Base-by-base conservation (phyloP, 2,113 vertebrate genomes). In the Cephalopterus ornatus region DNA sequence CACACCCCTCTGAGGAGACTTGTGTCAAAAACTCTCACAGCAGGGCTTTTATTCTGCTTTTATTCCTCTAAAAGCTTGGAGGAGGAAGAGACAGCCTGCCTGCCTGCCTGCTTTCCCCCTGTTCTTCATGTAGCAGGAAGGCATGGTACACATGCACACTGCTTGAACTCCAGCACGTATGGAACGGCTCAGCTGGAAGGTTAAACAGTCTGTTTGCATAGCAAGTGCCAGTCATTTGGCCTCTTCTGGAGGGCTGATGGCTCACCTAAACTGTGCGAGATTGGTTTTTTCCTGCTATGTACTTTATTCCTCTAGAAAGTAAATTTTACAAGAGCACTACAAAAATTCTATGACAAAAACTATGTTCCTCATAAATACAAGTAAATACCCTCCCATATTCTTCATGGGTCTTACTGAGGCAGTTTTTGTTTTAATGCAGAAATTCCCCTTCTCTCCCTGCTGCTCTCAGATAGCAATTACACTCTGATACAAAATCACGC, bases 71-170 rank as follows among this genome's bases (percentile, higher is more conserved):
- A 50, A 89, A 81, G 20, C 23, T 39, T 14, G 55, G 16, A 42
- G 22, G 2, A 21, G 35, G 32, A 39, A 68, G 27, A 20, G 20
- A 0, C 4, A 91, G 30, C 35, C 88, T 66, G 37, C 44, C 66
- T 58, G 49, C 37, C 56, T 49, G 59, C 20, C 37, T 71, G 33
- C 75, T 53, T 62, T 82, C 7, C 19, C 12, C 12, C 32, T 35
- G 14, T 59, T 33, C 18, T 46, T 55, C 22, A 33, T 2, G 5
- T 33, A 58, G 46, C 91, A 70, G 39, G 46, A 62, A 71, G 37
- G 32, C 28, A 70, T 0, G 5, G 68, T 39, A 47, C 30, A 21
- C 17, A 41, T 0, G 9, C 39, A 59, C 0, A 0, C 14, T 0
- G 2, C 17, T n/a, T 47, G 56, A 35, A 39, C 32, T 27, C 49